These are phyloP conservation scores for Mylabris phalerata DNA, from an alignment of 1,140 invertebrate genomes.

Conservation along the genomic window DNA sequence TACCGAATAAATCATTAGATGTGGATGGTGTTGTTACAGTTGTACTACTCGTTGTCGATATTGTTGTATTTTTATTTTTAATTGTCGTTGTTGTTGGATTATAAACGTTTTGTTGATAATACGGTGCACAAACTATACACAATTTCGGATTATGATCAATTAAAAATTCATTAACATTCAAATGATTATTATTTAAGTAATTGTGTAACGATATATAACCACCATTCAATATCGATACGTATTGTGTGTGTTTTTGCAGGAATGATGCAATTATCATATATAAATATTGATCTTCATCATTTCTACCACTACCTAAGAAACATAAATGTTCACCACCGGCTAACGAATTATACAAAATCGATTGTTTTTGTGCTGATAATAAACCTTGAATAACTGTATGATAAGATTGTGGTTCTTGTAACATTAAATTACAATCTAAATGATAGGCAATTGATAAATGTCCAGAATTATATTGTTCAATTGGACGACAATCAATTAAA, in stretches of 20 bases:
- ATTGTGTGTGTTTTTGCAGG: conserved; percentile 87
- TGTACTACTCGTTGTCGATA: conserved; percentile 24
- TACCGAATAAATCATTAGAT: conserved; percentile 64
- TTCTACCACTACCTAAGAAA: conserved; percentile 91
- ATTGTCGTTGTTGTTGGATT: conserved; percentile 5
- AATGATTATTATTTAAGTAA: conserved; percentile 58
- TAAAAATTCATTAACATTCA: conserved; percentile 66
- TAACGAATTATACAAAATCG: conserved; percentile 77
- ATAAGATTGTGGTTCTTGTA: conserved; percentile 92
- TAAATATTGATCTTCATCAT: conserved; percentile 94
- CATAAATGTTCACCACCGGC: conserved; percentile 93
- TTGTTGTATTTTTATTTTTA: conserved; percentile 8
- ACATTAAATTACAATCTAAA: conserved; percentile 94
- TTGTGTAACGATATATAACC: conserved; percentile 89
- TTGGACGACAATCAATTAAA: conserved; percentile 92
- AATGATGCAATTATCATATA: conserved; percentile 98
- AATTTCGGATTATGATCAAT: conserved; percentile 71
- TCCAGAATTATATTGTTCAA: conserved; percentile 94
- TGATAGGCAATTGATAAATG: conserved; percentile 97
- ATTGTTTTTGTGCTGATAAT: conserved; percentile 81
- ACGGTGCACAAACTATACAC: conserved; percentile 73
- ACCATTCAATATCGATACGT: conserved; percentile 86
- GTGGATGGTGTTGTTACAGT: conserved; percentile 42
- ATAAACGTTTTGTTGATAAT: conserved; percentile 34
- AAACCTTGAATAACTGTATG: conserved; percentile 91